Percentiles rank a stretch among this genome's conserved stretches.
These are phyloP conservation scores for Bathynomus jamesi DNA, from an alignment of 1,140 invertebrate species.

Conservation along the genomic window DNA sequence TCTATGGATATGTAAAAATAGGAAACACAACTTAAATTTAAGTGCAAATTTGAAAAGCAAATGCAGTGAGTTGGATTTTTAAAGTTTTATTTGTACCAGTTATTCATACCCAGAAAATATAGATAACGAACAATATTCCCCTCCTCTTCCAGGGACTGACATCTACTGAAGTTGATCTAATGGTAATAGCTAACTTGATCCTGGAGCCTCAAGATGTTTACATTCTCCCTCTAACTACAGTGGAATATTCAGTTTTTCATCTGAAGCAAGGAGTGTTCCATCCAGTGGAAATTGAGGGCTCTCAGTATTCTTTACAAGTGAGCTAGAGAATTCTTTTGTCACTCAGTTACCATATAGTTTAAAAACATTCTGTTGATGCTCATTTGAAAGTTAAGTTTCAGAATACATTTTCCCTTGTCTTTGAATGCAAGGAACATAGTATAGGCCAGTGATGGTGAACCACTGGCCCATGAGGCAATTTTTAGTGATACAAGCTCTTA, in stretches of 20 bases:
- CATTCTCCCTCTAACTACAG: conserved; percentile 6
- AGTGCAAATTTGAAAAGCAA: too few relatives aligned
- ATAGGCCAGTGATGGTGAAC: neutral
- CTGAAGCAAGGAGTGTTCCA: conserved; percentile 12
- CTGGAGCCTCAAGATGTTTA: conserved; percentile 15
- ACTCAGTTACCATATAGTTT: neutral
- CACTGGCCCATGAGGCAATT: too few relatives aligned
- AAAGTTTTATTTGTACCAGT: too few relatives aligned
- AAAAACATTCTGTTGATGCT: neutral
- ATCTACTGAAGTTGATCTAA: conserved; percentile 7
- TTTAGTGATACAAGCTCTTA: too few relatives aligned
- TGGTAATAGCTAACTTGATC: conserved; percentile 25
- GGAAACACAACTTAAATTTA: too few relatives aligned
- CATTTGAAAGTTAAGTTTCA: neutral
- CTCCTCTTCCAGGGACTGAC: conserved; percentile 3
- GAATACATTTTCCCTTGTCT: neutral
- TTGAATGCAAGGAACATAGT: neutral
- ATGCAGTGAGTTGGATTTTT: too few relatives aligned
- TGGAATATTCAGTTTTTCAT: conserved; percentile 1
- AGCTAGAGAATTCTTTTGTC: neutral
- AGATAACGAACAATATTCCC: neutral
- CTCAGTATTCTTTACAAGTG: conserved; percentile 10
- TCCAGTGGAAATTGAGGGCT: neutral
- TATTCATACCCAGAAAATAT: too few relatives aligned
- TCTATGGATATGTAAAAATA: too few relatives aligned